phyloP scores from a whole-genome alignment of 1,140 invertebrate genomes.

The Anastatus disparis region DNA sequence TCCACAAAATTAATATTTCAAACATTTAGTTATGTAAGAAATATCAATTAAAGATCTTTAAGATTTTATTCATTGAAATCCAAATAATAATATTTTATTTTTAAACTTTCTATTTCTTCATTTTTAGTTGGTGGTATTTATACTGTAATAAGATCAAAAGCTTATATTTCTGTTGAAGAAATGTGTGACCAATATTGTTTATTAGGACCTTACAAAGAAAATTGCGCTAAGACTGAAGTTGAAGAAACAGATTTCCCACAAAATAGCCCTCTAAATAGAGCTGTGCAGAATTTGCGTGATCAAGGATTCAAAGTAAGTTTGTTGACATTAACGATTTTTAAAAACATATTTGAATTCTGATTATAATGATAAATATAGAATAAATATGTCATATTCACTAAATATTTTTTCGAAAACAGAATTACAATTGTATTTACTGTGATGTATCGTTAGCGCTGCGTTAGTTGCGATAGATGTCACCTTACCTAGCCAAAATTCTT shows the following conservation, averaged over 20 bases:
- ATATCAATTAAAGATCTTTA: too few relatives aligned
- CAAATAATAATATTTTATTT: constrained; percentile 7
- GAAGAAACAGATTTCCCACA: constrained; percentile 90
- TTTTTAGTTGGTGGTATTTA: constrained; percentile 95
- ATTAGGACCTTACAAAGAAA: constrained; percentile 94
- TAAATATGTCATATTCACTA: too few relatives aligned
- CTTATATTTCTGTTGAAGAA: constrained; percentile 97
- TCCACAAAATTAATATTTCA: not conserved
- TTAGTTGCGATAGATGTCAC: too few relatives aligned
- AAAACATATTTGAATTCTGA: too few relatives aligned
- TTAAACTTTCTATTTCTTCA: constrained; percentile 32
- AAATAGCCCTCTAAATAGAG: constrained; percentile 80
- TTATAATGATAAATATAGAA: too few relatives aligned
- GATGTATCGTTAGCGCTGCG: too few relatives aligned
- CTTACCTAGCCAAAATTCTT: too few relatives aligned
- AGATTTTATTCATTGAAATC: too few relatives aligned
- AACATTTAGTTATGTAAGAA: too few relatives aligned
- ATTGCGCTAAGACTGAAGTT: constrained; percentile 93
- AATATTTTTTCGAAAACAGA: too few relatives aligned
- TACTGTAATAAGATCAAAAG: constrained; percentile 98
- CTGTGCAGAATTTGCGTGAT: constrained; percentile 84
- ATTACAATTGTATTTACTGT: too few relatives aligned
- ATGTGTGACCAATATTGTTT: constrained; percentile 98
- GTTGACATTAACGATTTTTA: too few relatives aligned
- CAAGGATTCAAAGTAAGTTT: constrained; percentile 89